These are phyloP conservation scores for Microcebus jonahi DNA, from an alignment of 2,113 vertebrate species.

Conservation along the genomic window DNA sequence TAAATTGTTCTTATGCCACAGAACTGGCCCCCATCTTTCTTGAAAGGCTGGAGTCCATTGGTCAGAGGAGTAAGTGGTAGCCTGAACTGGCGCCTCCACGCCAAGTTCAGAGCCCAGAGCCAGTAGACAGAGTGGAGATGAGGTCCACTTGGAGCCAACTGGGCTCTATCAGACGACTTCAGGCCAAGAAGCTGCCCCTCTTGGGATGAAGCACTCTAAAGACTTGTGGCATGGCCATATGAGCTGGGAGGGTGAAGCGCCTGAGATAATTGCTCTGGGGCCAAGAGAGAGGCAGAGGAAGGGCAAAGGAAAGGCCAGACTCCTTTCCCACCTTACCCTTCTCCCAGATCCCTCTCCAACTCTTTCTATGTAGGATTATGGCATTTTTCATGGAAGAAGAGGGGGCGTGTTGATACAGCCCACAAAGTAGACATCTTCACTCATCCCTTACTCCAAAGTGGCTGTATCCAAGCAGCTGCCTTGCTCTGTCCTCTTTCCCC, in stretches of 20 bases:
- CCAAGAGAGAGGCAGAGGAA: neutral
- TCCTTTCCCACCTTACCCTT: neutral
- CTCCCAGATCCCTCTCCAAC: neutral
- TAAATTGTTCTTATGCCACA: neutral
- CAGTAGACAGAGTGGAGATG: neutral
- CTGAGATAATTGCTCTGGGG: neutral
- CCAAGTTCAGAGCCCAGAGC: neutral
- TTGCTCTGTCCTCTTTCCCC: neutral
- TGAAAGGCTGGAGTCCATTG: neutral
- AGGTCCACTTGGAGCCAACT: neutral
- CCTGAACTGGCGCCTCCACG: neutral
- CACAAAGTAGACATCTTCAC: no score
- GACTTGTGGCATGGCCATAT: neutral
- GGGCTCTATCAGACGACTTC: neutral
- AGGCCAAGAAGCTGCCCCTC: neutral
- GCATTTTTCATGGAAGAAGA: neutral
- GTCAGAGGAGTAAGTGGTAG: neutral
- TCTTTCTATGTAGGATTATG: neutral
- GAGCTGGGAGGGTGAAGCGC: no score
- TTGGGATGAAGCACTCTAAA: neutral
- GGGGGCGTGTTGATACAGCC: no score
- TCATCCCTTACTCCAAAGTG: neutral
- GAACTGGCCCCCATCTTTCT: neutral
- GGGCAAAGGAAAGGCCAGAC: neutral
- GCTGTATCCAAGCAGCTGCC: neutral